These are phyloP conservation scores for Heliconius melpomene DNA, from an alignment of 1,140 invertebrate genomes.

Conservation along the genomic window DNA sequence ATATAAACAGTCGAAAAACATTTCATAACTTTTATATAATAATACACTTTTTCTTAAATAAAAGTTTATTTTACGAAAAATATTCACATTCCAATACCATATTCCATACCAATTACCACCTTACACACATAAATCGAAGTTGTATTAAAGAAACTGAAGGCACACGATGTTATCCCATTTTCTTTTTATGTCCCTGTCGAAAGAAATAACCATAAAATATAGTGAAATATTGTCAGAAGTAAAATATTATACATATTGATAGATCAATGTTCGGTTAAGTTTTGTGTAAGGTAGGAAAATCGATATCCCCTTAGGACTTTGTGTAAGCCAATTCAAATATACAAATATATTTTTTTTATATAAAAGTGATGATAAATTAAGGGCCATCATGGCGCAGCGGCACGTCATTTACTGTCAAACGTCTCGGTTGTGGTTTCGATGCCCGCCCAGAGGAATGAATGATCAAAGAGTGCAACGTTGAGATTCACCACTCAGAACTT, in stretches of 20 bases:
- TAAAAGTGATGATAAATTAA: too few relatives aligned
- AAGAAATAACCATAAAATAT: conserved; percentile 21
- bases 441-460: too few relatives aligned
- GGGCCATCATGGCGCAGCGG: too few relatives aligned
- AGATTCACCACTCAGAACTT: too few relatives aligned
- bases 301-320: background rate
- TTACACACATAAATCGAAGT: conserved; percentile 2
- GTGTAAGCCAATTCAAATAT: background rate
- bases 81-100: background rate
- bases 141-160: conserved; percentile 10
- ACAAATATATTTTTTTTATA: background rate
- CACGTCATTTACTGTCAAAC: too few relatives aligned
- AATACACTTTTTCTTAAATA: too few relatives aligned
- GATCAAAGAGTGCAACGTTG: too few relatives aligned
- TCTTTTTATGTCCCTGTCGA: conserved; percentile 17
- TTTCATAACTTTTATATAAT: too few relatives aligned
- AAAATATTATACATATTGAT: conserved; percentile 2
- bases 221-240: conserved; percentile 13
- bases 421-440: too few relatives aligned
- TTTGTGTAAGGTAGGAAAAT: background rate
- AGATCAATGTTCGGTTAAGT: background rate
- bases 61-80: background rate
- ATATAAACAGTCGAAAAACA: too few relatives aligned
- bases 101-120: background rate
- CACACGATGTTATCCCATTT: conserved; percentile 4